Evolutionary conservation across 2,888 invertebrate genomes (phyloP), one percentile per base, ranked within the genome.

Genomic region (Theretra japonica): DNA sequence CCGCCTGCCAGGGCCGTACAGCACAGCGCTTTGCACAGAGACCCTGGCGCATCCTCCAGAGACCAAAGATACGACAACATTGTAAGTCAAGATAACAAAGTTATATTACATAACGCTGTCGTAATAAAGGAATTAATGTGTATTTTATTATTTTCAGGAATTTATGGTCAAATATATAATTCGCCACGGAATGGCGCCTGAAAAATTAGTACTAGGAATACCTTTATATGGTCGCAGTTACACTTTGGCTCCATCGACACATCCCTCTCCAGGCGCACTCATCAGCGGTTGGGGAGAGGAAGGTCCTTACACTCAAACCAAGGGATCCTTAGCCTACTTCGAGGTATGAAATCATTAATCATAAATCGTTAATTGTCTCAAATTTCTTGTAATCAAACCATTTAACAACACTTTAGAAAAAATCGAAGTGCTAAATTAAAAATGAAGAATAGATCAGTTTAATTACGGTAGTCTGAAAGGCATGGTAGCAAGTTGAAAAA

Each of bases 201-300:
- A 95, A 3, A 97, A 97, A 86, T 86, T 97, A 4, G 95, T 97
- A 3, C 87, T 97, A 1, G 97, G 97, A 0, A 90, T 97, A 60
- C 97, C 97, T 0, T 93, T 97, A 58, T 97, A 96, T 81, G 97
- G 97, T 0, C 95, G 96, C 72, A 96, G 96, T 17, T 97, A 97
- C 82, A 96, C 96, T 0, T 88, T 97, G 30, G 94, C 95, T 59
- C 89, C 95, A 19, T 85, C 91, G 0, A 95, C 95, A 15, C 82
- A 88, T 25, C 95, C 95, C 0, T 82, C 90, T 0, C 95, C 95
- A 0, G 96, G 96, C 0, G 95, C 96, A 0, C 88, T 94, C 0
- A 92, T 96, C 69, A 88, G 85, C 69, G 96, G 96, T 0, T 95
- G 95, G 80, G 97, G 97, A 0, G 91, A 94, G 0, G 95, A 96